Percentiles rank a stretch among this genome's conserved stretches.
phyloP scores from a whole-genome alignment of 2,888 invertebrate genomes.

The Sepiola atlantica region DNA sequence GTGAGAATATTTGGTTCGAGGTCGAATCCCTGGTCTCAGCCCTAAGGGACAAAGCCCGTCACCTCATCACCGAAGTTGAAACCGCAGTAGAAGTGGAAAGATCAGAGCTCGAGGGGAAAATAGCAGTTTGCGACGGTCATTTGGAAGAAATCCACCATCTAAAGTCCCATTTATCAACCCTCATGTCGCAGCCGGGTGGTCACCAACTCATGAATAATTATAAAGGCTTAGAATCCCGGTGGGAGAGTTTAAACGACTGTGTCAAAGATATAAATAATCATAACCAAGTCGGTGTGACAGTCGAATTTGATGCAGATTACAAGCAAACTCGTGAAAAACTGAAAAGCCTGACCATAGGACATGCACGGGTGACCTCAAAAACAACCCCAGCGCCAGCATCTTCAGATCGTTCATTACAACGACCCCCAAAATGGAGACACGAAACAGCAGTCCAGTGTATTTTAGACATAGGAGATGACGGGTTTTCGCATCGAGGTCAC shows the following conservation, averaged over 20 bases:
- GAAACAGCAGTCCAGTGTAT: not conserved
- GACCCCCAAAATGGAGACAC: not conserved
- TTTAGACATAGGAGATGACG: constrained; percentile 2
- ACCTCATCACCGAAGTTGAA: not conserved
- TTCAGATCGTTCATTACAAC: constrained; percentile 4
- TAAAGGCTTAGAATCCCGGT: not conserved
- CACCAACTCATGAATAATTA: not conserved
- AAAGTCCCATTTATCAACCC: not conserved
- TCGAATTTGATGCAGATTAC: not conserved
- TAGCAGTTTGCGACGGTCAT: not conserved
- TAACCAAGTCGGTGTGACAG: not conserved
- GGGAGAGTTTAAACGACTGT: not conserved
- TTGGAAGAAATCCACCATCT: not conserved
- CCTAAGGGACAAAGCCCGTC: not conserved
- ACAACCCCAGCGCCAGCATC: not conserved
- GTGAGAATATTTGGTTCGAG: not conserved
- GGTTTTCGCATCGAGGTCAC: not conserved
- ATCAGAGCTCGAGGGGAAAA: not conserved
- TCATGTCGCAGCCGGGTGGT: not conserved
- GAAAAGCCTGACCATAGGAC: not conserved
- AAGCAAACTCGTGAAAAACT: not conserved
- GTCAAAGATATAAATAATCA: not conserved
- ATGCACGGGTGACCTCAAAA: not conserved
- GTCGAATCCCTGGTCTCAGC: not conserved
- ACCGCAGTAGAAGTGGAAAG: not conserved